A percentile compares a stretch with the other conserved stretches of the same genome.
These are phyloP conservation scores for Oncorhynchus clarkii DNA, from an alignment of 2,113 vertebrate genomes.

Conservation along the genomic window DNA sequence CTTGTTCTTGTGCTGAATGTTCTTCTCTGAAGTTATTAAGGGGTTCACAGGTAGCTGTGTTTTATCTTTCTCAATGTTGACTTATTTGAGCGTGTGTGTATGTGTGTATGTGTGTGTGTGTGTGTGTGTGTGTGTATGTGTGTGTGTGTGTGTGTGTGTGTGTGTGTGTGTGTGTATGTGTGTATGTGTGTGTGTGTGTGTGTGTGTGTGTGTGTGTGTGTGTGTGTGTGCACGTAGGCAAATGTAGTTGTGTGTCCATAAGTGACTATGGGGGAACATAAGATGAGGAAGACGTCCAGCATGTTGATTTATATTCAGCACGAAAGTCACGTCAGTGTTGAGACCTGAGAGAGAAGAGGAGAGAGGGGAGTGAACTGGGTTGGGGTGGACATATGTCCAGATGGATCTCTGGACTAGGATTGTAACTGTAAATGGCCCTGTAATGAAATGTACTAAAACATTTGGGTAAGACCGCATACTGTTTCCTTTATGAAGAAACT, in stretches of 20 bases:
- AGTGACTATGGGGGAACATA: no score
- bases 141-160: background rate
- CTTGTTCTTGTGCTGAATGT: no score
- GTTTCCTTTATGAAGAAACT: conserved; percentile 16
- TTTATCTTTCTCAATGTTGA: no score
- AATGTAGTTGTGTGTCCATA: background rate
- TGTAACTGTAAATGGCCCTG: conserved; percentile 28
- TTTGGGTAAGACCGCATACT: conserved; percentile 37
- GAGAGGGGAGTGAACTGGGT: background rate
- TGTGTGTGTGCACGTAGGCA: no score
- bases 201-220: background rate
- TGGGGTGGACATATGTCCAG: conserved; percentile 26
- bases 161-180: background rate
- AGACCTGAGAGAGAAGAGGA: background rate
- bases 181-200: background rate
- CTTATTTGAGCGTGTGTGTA: background rate
- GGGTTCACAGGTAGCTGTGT: background rate
- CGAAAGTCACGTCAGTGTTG: no score
- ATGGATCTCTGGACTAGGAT: conserved; percentile 23
- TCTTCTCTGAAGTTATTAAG: background rate
- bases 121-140: background rate
- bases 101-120: background rate
- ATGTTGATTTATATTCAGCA: no score
- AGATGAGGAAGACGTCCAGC: no score
- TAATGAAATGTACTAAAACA: conserved; percentile 31